A percentile compares a stretch with the other conserved stretches of the same genome.
Evolutionary conservation across 2,113 vertebrate species (phyloP).

Genomic region (Microcebus lehilahytsara): DNA sequence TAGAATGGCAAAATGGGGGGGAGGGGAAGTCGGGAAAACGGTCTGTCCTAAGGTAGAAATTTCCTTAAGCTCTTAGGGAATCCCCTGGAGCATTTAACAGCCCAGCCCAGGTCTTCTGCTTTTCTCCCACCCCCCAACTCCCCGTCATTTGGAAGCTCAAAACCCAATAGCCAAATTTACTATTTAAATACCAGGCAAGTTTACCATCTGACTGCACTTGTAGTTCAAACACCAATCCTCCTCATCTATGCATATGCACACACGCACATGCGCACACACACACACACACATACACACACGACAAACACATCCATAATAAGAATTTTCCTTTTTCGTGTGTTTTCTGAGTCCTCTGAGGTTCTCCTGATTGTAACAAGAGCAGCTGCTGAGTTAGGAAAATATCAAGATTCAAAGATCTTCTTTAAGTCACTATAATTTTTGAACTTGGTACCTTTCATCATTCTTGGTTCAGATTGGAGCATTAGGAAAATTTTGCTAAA

Average conservation of each 20-base stretch:
- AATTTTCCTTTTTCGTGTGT: not conserved
- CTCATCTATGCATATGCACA: not conserved
- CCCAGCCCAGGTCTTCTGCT: not conserved
- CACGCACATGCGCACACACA: fast-evolving
- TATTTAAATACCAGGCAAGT: not conserved
- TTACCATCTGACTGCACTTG: not conserved
- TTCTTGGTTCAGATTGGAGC: not conserved
- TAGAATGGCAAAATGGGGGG: not conserved
- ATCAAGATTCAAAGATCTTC: not conserved
- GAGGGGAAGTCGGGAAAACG: not conserved
- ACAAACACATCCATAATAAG: not conserved
- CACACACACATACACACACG: not conserved
- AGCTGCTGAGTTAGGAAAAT: not conserved
- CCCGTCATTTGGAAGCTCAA: not conserved
- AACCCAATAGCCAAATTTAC: slow-evolving; percentile 13
- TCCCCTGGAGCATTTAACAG: not conserved
- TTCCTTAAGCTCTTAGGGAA: not conserved
- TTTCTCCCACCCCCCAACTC: not conserved
- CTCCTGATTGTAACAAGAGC: not conserved
- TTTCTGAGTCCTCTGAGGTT: slow-evolving; percentile 10
- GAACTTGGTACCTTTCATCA: not conserved
- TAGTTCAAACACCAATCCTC: not conserved
- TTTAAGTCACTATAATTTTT: not conserved
- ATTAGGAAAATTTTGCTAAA: not conserved
- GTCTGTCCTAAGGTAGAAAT: not conserved